Conservation (phyloP, 1,140 invertebrate species). For the Hyles vespertilio region DNA sequence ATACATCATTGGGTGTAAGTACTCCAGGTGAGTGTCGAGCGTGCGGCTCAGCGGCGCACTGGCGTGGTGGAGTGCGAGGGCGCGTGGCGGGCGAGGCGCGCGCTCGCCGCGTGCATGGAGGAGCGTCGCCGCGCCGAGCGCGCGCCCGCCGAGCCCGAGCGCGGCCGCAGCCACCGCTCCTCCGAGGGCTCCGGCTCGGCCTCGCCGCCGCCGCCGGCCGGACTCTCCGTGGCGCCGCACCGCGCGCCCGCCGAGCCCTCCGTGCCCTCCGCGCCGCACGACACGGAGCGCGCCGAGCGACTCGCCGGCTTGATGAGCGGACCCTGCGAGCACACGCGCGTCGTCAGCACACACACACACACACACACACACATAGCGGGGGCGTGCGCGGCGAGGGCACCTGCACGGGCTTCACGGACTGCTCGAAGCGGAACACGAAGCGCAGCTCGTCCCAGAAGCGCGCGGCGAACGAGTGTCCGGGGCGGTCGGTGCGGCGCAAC, state of each 20-base stretch:
- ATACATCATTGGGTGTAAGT: too few species aligned
- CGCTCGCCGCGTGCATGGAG: slow-evolving; percentile 56
- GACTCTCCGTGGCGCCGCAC: not conserved
- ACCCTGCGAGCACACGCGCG: slow-evolving; percentile 7
- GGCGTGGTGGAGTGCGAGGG: slow-evolving; percentile 17
- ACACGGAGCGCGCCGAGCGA: not conserved
- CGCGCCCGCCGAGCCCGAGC: slow-evolving; percentile 25
- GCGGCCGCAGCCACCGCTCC: slow-evolving; percentile 7
- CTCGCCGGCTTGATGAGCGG: slow-evolving; percentile 10
- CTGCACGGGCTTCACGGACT: slow-evolving; percentile 50
- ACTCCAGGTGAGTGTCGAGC: not conserved
- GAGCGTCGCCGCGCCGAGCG: slow-evolving; percentile 43
- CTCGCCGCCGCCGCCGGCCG: not conserved
- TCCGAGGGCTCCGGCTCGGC: slow-evolving; percentile 4
- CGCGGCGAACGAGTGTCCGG: slow-evolving; percentile 20
- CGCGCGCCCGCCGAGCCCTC: slow-evolving; percentile 1
- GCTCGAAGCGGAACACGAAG: slow-evolving; percentile 60
- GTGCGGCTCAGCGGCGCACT: slow-evolving; percentile 5
- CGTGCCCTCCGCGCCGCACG: not conserved
- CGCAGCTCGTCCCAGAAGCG: slow-evolving; percentile 48
- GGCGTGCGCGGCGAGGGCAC: slow-evolving; percentile 18
- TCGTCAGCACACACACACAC: too few species aligned
- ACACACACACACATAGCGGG: too few species aligned
- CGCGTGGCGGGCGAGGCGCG: slow-evolving; percentile 45
- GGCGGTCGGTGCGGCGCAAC: slow-evolving; percentile 33